These are phyloP conservation scores for Nipponacmea schrenckii DNA, from an alignment of 2,888 invertebrate species.

Conservation along the genomic window DNA sequence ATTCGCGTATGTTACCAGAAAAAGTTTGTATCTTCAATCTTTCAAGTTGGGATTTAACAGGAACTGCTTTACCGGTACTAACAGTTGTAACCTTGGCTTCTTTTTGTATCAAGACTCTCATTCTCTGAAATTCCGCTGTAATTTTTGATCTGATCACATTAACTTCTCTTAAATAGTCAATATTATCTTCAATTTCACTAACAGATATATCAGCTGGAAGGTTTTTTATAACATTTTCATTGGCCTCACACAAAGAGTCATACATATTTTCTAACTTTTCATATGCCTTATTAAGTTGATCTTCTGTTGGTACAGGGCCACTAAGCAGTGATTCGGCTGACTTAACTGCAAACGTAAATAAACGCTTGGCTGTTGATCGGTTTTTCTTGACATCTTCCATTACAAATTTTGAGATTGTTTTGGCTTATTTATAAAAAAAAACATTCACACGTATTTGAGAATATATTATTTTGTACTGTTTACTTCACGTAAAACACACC, in stretches of 20 bases:
- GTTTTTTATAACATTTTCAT: background rate
- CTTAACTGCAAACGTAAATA: background rate
- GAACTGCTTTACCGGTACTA: background rate
- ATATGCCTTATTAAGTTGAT: background rate
- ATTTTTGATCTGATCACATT: background rate
- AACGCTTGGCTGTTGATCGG: background rate
- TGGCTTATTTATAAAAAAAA: no score
- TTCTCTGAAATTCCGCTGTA: no score
- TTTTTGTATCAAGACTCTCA: no score
- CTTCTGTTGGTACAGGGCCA: background rate
- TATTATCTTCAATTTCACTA: background rate
- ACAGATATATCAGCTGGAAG: background rate
- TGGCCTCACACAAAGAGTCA: background rate
- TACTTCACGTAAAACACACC: no score
- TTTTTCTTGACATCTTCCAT: background rate
- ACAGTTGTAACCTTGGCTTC: no score
- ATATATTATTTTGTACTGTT: no score
- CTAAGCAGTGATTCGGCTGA: background rate
- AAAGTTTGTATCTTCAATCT: no score
- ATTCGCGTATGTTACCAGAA: no score
- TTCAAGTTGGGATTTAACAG: no score
- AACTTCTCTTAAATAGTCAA: background rate
- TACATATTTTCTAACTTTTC: background rate
- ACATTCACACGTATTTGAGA: no score
- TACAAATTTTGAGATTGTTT: no score